phyloP scores from a whole-genome alignment of 2,113 vertebrate species.

The Callithrix jacchus region DNA sequence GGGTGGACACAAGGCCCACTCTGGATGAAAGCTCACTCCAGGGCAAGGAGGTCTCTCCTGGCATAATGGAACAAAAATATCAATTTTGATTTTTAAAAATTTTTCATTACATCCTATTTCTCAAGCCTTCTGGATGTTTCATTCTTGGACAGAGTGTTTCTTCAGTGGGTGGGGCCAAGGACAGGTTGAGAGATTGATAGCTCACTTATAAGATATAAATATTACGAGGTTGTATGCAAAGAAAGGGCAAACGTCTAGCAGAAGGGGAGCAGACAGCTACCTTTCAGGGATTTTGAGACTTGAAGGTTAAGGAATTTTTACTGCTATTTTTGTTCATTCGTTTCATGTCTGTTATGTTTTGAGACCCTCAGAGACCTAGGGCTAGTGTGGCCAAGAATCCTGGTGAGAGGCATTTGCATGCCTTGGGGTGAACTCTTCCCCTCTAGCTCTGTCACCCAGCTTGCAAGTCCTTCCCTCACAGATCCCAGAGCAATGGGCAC shows the following conservation, averaged over 20 bases:
- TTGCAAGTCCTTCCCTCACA: not conserved
- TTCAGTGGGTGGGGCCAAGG: not conserved
- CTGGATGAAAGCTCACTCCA: not conserved
- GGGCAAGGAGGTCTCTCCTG: not conserved
- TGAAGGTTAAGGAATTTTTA: not conserved
- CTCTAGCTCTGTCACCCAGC: not conserved
- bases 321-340: not conserved
- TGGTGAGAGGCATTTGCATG: not conserved
- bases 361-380: not conserved
- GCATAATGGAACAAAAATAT: not conserved
- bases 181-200: not conserved
- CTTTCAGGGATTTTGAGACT: not conserved
- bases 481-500: not conserved
- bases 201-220: not conserved
- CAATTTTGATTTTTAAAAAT: constrained; percentile 21
- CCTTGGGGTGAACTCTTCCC: not conserved
- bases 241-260: not conserved
- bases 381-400: not conserved
- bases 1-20: no score
- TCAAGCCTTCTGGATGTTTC: constrained; percentile 25
- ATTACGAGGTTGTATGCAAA: not conserved
- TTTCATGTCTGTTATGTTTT: not conserved
- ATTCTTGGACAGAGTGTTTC: constrained; percentile 15
- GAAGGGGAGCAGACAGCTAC: not conserved
- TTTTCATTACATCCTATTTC: constrained; percentile 13